phyloP scores from a whole-genome alignment of 2,113 vertebrate genomes.

The Plotosus lineatus region DNA sequence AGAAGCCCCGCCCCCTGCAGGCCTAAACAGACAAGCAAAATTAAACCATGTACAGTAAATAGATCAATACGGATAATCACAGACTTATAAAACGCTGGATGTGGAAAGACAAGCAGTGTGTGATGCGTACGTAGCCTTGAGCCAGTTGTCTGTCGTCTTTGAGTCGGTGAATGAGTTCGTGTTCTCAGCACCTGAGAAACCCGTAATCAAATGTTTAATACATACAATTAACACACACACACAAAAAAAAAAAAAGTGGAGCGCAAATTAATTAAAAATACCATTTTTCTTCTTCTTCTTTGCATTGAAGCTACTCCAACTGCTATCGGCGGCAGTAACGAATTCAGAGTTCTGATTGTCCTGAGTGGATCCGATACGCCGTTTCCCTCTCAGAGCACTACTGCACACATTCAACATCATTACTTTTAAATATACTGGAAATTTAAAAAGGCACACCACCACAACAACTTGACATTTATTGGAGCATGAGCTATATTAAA shows the following conservation, averaged over 20 bases:
- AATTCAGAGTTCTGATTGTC: constrained; percentile 69
- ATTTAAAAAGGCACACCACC: background rate
- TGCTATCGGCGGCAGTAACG: constrained; percentile 45
- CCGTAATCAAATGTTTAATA: too few species aligned
- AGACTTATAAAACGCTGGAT: background rate
- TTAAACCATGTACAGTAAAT: background rate
- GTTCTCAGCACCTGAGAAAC: constrained; percentile 7
- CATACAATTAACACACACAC: background rate
- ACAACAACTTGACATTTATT: background rate
- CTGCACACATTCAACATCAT: constrained; percentile 53
- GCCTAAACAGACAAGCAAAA: constrained; percentile 15
- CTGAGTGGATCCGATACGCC: constrained; percentile 83
- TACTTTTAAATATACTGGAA: background rate
- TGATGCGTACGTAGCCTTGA: constrained; percentile 65
- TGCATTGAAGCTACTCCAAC: constrained; percentile 72
- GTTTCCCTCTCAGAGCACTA: constrained; percentile 70
- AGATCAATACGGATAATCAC: background rate
- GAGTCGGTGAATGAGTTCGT: constrained; percentile 57
- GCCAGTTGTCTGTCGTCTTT: constrained; percentile 69
- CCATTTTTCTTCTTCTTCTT: constrained; percentile 87
- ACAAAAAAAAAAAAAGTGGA: too few species aligned
- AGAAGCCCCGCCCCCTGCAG: constrained; percentile 16
- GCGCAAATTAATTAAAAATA: too few species aligned
- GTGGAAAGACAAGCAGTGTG: background rate
- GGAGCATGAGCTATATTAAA: background rate